These are phyloP conservation scores for Astropecten irregularis DNA, from an alignment of 53 echinoderm and acorn worm species.

Conservation along the genomic window DNA sequence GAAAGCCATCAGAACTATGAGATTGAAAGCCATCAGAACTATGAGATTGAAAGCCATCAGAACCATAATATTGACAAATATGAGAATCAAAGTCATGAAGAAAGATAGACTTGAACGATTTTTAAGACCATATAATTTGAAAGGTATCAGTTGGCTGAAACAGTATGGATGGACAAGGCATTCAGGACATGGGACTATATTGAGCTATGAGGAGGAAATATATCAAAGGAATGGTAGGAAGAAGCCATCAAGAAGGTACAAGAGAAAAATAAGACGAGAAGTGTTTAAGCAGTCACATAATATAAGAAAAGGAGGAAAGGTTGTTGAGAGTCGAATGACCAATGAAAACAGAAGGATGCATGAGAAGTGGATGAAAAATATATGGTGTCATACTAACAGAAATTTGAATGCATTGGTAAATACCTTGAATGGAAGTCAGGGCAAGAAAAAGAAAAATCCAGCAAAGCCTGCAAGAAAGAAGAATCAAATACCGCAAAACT, in stretches of 20 bases:
- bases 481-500: too few relatives aligned
- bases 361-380: background rate
- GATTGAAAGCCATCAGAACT: too few relatives aligned
- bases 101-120: too few relatives aligned
- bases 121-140: background rate
- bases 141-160: background rate
- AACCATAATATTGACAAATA: too few relatives aligned
- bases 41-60: too few relatives aligned
- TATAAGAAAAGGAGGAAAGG: background rate
- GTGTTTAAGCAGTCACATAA: background rate
- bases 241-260: background rate
- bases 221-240: background rate
- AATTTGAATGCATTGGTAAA: background rate
- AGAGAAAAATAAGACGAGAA: background rate
- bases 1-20: too few relatives aligned
- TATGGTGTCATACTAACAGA: slow-evolving; percentile 2
- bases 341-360: background rate
- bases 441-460: background rate
- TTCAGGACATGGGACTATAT: background rate
- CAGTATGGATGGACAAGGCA: background rate
- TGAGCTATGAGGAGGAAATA: background rate
- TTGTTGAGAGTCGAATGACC: background rate
- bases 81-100: too few relatives aligned
- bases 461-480: background rate
- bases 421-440: background rate